Evolutionary conservation across 2,113 vertebrate species (phyloP).

Genomic region (Speoplatyrhinus poulsoni): DNA sequence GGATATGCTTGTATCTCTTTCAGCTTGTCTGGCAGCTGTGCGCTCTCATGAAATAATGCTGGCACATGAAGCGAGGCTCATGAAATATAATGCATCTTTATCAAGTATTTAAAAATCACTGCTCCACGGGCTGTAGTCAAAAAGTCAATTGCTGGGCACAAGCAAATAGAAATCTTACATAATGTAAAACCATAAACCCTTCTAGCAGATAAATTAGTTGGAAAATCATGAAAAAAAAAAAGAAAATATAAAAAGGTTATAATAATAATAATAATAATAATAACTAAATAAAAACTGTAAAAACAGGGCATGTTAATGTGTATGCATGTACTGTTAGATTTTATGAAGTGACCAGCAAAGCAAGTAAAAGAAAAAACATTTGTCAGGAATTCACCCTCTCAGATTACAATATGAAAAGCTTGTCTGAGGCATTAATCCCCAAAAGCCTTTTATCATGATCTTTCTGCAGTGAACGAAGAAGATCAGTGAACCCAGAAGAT

Average conservation of each 20-base stretch:
- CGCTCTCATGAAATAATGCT: conserved; percentile 47
- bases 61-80: conserved; percentile 49
- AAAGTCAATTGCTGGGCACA: conserved; percentile 31
- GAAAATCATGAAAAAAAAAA: not conserved
- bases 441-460: conserved; percentile 24
- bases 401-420: conserved; percentile 35
- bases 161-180: conserved; percentile 35
- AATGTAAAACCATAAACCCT: conserved; percentile 37
- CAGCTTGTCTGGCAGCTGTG: conserved; percentile 38
- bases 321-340: conserved; percentile 6
- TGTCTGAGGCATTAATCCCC: conserved; percentile 39
- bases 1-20: conserved; percentile 54
- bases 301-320: conserved; percentile 17
- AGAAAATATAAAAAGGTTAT: too few species aligned
- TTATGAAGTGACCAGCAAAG: conserved; percentile 21
- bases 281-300: not conserved
- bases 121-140: conserved; percentile 48
- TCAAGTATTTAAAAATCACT: conserved; percentile 44
- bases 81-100: conserved; percentile 43
- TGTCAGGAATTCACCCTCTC: not conserved
- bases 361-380: conserved; percentile 4
- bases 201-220: conserved; percentile 19
- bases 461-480: conserved; percentile 29
- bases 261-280: not conserved
- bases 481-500: conserved; percentile 41